Evolutionary conservation across 2,113 vertebrate genomes (phyloP).

Genomic region (Hylia prasina): DNA sequence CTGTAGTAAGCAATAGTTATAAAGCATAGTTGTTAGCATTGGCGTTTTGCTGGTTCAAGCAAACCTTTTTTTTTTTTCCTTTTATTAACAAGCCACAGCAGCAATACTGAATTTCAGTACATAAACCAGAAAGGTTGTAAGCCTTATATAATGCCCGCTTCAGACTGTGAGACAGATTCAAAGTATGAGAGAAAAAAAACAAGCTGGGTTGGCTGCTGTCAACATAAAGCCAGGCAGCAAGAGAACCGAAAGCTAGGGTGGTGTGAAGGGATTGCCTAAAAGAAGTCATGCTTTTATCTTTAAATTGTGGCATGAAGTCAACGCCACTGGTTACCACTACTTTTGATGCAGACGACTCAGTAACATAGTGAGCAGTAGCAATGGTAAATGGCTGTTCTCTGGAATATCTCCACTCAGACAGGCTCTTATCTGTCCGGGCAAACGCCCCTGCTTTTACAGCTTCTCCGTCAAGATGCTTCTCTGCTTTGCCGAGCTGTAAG

Average conservation of each 20-base stretch:
- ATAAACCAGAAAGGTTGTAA: constrained; percentile 49
- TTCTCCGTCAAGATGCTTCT: constrained; percentile 32
- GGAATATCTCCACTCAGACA: constrained; percentile 74
- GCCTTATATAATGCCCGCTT: constrained; percentile 48
- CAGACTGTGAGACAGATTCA: constrained; percentile 32
- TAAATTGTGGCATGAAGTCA: constrained; percentile 52
- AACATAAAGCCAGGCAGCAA: constrained; percentile 77
- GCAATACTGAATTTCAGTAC: constrained; percentile 49
- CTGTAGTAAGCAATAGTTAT: constrained; percentile 63
- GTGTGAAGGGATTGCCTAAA: constrained; percentile 66
- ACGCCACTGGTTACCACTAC: constrained; percentile 81
- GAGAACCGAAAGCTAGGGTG: constrained; percentile 64
- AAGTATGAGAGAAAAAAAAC: constrained; percentile 57
- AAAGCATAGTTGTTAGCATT: constrained; percentile 68
- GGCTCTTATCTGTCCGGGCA: constrained; percentile 69
- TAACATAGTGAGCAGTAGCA: constrained; percentile 75
- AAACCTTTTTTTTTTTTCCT: background rate
- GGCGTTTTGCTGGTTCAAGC: constrained; percentile 54
- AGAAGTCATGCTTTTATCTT: constrained; percentile 76
- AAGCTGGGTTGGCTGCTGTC: constrained; percentile 72
- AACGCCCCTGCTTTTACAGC: constrained; percentile 60
- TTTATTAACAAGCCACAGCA: constrained; percentile 66
- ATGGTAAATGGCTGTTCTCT: constrained; percentile 74
- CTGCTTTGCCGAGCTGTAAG: background rate
- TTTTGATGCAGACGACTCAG: constrained; percentile 77